Evolutionary conservation across 2,113 vertebrate species (phyloP), one percentile per base, ranked within the genome.

Genomic region (Sebastes fasciatus): DNA sequence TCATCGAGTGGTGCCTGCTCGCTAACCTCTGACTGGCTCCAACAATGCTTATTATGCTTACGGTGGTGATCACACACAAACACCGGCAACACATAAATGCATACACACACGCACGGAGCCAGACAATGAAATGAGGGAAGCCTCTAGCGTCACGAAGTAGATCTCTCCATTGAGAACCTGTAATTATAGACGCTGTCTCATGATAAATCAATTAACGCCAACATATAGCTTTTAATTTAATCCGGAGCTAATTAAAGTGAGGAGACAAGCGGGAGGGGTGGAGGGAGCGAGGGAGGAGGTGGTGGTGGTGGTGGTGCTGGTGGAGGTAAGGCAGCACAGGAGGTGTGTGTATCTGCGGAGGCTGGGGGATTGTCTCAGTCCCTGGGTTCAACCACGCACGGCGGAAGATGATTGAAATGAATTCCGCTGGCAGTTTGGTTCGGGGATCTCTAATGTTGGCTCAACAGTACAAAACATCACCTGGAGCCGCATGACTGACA

Each of bases 191-290:
- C 87, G 92, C 84, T 87, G 91, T 94, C 92, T 94, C 86, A 89
- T 92, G 93, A 96, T 94, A 94, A 94, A 95, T 95, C 94, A 95
- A 95, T 96, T 94, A 95, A 93, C 84, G 54, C 72, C 88, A 95
- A 92, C 93, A 91, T 94, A 94, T 94, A 94, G 95, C 93, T 94
- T 94, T 95, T 94, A 95, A 95, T 95, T 94, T 93, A 95, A 94
- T 95, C 91, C 73, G 74, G 69, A 92, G 92, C 91, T 94, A 96
- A 95, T 95, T 95, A 95, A 93, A 93, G 89, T 85, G 90, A 90
- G 86, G 79, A 82, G 82, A 86, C 85, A 55, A 49, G 79, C 11
- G 52, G 76, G 83, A 76, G 83, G 73, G 73, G 34, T 69, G 74
- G 76, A 60, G 54, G 40, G 72, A 57, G 86, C 26, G 69, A 14